Base-by-base conservation (phyloP, 2,113 vertebrate genomes). In the Mellivora capensis region DNA sequence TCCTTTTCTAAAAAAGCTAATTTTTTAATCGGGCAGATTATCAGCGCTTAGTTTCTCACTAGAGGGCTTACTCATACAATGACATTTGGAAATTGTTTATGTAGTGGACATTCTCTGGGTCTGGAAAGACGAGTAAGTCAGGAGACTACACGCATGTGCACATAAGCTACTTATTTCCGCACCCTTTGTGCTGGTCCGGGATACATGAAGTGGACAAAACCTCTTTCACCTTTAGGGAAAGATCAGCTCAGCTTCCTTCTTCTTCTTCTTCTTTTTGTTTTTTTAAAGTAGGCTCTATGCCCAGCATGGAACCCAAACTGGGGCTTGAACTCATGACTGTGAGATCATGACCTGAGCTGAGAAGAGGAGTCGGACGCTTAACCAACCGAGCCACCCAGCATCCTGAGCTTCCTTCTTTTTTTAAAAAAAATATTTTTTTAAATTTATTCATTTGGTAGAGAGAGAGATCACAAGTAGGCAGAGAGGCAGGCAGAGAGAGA, bases 21-120 rank as follows among this genome's bases (percentile, higher is more conserved):
- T 13, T 69, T 95, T 90, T 93, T 80, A 80, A 90, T 77, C 59
- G 57, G 34, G 44, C 4, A 91, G 62, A 93, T 95, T 59, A 97
- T 76, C 87, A 59, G 31, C 64, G 69, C 21, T 94, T 77, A 57
- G 29, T 97, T 97, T 94, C 67, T 93, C 81, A 54, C 87, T 92
- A 89, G 59, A 34, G 17, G 80, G 21, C 54, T 96, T 69, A 86
- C n/a, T 90, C 77, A 95, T 27, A 14, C 81, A 95, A 86, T 94
- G 64, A 20, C 62, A 74, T 80, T 88, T 61, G 31, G 31, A 4
- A 71, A 37, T 39, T 67, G 27, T 72, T 91, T 88, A 44, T 37
- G 11, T 49, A 89, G 20, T 34, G 90, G 79, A 20, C 20, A 90
- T 67, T 54, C 96, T 37, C 11, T 23, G 74, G 9, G 8, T 76